These are phyloP conservation scores for Chymomyza procnemis DNA, from an alignment of 2,888 invertebrate genomes.

Conservation along the genomic window DNA sequence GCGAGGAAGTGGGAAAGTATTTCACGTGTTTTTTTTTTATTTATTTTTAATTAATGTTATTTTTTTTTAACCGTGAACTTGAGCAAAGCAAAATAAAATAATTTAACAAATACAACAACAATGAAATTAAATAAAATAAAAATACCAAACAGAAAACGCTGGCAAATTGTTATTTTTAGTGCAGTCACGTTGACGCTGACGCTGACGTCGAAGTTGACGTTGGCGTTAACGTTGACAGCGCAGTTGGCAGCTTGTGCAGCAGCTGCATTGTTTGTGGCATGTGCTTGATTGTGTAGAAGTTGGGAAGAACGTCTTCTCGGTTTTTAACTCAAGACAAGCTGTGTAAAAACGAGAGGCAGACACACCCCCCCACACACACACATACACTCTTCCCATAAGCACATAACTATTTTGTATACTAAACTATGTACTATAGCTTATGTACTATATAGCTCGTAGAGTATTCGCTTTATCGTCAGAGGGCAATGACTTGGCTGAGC, in stretches of 20 bases:
- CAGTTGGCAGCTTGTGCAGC: constrained; percentile 24
- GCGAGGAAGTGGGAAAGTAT: background rate
- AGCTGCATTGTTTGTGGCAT: constrained; percentile 36
- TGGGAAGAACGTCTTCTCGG: background rate
- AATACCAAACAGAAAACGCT: constrained; percentile 18
- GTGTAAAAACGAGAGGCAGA: background rate
- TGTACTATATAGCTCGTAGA: background rate
- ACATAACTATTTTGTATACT: background rate
- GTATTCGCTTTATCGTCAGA: background rate
- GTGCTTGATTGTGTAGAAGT: background rate
- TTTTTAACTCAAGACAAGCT: background rate
- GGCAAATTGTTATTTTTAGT: background rate
- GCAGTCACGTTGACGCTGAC: background rate
- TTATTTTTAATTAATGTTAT: background rate
- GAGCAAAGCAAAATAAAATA: constrained; percentile 57
- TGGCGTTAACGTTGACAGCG: constrained; percentile 35
- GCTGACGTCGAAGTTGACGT: constrained; percentile 20
- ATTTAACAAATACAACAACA: constrained; percentile 58
- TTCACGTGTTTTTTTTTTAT: background rate
- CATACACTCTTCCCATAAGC: background rate
- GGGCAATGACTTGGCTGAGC: background rate
- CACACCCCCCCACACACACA: background rate
- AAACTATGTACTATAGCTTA: too few species aligned
- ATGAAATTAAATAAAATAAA: constrained; percentile 62
- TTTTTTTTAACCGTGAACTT: constrained; percentile 56